Evolutionary conservation across 2,113 vertebrate genomes (phyloP), one percentile per base, ranked within the genome.

Genomic region (Plotosus lineatus): DNA sequence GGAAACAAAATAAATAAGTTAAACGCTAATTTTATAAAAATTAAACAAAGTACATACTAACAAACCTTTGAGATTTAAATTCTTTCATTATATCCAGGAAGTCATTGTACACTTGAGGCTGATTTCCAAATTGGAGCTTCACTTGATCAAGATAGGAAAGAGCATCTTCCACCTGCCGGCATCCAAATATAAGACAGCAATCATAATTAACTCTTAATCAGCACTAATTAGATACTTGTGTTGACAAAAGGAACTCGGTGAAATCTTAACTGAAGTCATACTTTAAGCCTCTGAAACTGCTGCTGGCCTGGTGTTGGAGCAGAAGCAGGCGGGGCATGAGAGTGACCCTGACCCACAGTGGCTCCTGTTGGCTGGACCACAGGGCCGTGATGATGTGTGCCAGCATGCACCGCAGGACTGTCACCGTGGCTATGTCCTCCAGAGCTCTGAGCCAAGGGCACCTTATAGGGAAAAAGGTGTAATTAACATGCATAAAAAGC

Each of bases 11-110:
- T n/a, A n/a, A n/a, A n/a, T n/a, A n/a, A n/a, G n/a, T n/a, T n/a
- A n/a, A n/a, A n/a, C n/a, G n/a, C n/a, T 33, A 10, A 58, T 28
- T 19, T 38, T 66, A 11, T 1, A 46, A 12, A 46, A 71, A 28
- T 1, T 28, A 69, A 28, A 26, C 23, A 1, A 17, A 5, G 17
- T 26, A 2, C 3, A 7, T 66, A 23, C 21, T 12, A 42, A 11
- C 44, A 23, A 88, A 98, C 98, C 98, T 99, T 81, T 99, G 98
- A 75, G 98, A 99, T 89, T 99, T 99, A 85, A 99, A 99, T 89
- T 99, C 97, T 92, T 99, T 99, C 98, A 99, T 99, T 85, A 99
- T 99, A 89, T 99, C 98, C 87, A 99, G 94, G 88, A 99, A 99
- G 89, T 99, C 98, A 90, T 99, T 99, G 93, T 99, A 99, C 89